phyloP scores from a whole-genome alignment of 2,888 invertebrate species.

The Acanthopleura granulata region DNA sequence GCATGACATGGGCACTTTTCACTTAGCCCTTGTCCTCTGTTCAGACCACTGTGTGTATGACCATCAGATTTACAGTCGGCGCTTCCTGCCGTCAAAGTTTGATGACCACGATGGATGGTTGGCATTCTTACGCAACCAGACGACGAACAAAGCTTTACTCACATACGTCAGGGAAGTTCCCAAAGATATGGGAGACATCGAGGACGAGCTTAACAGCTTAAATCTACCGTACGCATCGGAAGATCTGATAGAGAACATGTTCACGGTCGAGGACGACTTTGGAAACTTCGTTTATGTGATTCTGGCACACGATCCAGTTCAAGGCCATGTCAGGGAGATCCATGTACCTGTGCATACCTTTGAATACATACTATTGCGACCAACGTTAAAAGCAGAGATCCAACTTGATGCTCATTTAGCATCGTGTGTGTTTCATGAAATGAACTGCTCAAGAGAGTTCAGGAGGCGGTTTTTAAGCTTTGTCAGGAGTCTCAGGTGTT shows the following conservation, averaged over 20 bases:
- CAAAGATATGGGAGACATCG: constrained; percentile 6
- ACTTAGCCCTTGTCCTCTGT: background rate
- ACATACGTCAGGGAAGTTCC: background rate
- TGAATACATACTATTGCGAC: background rate
- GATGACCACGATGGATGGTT: background rate
- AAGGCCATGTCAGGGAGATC: background rate
- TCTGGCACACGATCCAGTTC: background rate
- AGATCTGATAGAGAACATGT: background rate
- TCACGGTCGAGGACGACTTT: background rate
- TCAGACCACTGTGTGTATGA: background rate
- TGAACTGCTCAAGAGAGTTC: constrained; percentile 38
- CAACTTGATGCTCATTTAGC: constrained; percentile 47
- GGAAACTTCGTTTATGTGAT: background rate
- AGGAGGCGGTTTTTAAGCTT: constrained; percentile 41
- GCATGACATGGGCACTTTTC: background rate
- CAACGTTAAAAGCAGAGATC: constrained; percentile 26
- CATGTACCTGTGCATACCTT: background rate
- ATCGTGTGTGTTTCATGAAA: constrained; percentile 37
- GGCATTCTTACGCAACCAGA: background rate
- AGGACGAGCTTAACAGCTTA: background rate
- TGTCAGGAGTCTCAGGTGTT: constrained; percentile 29
- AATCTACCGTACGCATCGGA: background rate
- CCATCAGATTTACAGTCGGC: constrained; percentile 9
- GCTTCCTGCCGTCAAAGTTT: background rate
- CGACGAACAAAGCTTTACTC: background rate